Conservation (phyloP, 2,113 vertebrate species). For the Archilochus colubris region DNA sequence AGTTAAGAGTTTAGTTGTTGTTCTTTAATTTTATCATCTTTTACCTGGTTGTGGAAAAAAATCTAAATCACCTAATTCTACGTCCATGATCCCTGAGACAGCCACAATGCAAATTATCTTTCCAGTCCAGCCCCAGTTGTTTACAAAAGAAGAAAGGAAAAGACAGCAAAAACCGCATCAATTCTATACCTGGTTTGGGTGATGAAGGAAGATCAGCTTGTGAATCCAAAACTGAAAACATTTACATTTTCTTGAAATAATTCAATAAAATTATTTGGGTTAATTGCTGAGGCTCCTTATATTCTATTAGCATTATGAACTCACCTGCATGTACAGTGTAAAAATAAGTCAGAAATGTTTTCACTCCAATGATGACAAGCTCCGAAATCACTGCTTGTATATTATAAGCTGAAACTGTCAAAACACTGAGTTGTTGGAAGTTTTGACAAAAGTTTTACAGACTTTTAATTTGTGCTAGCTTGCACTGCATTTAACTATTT, state of each 20-base stretch:
- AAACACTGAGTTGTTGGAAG: not conserved
- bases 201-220: not conserved
- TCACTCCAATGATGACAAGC: not conserved
- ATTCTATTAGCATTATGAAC: not conserved
- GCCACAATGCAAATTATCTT: not conserved
- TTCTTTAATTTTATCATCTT: not conserved
- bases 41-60: not conserved
- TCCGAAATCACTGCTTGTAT: not conserved
- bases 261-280: not conserved
- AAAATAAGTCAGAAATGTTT: not conserved
- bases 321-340: not conserved
- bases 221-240: not conserved
- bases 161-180: not conserved
- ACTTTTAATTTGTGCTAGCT: not conserved
- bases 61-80: not conserved
- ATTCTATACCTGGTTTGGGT: not conserved
- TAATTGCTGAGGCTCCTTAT: not conserved
- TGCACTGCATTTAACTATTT: not conserved
- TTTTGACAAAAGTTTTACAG: not conserved
- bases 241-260: not conserved
- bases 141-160: not conserved
- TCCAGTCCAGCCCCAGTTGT: not conserved
- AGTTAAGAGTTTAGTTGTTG: not conserved
- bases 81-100: not conserved
- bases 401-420: not conserved